These are phyloP conservation scores for Megatriorchis doriae DNA, from an alignment of 2,113 vertebrate genomes.

Conservation along the genomic window DNA sequence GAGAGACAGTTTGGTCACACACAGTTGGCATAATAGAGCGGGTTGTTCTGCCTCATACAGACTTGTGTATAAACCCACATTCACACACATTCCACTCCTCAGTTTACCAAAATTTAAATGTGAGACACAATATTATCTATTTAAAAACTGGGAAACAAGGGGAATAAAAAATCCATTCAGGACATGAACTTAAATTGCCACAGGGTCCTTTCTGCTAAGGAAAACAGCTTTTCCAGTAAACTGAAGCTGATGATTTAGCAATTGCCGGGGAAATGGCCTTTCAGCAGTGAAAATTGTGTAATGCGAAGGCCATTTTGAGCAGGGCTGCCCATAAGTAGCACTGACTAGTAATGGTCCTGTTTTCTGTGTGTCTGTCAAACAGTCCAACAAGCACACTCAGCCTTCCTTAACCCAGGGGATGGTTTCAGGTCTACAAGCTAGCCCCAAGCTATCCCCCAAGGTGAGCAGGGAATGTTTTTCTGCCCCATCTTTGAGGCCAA, in stretches of 20 bases:
- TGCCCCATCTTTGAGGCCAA: not conserved
- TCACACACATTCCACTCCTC: not conserved
- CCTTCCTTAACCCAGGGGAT: not conserved
- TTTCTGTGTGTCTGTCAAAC: not conserved
- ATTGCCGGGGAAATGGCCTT: not conserved
- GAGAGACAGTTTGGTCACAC: not conserved
- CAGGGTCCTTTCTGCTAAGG: not conserved
- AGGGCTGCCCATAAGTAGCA: not conserved
- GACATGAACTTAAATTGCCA: not conserved
- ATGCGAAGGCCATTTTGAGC: not conserved
- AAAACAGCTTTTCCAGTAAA: conserved; percentile 36
- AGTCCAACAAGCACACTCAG: not conserved
- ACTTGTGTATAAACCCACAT: not conserved
- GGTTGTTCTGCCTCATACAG: not conserved
- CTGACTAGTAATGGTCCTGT: not conserved
- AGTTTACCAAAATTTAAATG: not conserved
- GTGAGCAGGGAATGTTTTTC: not conserved
- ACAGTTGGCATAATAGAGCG: not conserved
- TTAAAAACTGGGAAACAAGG: not conserved
- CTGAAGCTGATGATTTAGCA: conserved; percentile 22
- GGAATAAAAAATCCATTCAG: conserved; percentile 18
- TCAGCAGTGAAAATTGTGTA: not conserved
- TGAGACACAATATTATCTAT: conserved; percentile 6
- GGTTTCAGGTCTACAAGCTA: not conserved
- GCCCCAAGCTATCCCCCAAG: not conserved